Evolutionary conservation across 2,113 vertebrate species (phyloP).

Genomic region (Caracal caracal): DNA sequence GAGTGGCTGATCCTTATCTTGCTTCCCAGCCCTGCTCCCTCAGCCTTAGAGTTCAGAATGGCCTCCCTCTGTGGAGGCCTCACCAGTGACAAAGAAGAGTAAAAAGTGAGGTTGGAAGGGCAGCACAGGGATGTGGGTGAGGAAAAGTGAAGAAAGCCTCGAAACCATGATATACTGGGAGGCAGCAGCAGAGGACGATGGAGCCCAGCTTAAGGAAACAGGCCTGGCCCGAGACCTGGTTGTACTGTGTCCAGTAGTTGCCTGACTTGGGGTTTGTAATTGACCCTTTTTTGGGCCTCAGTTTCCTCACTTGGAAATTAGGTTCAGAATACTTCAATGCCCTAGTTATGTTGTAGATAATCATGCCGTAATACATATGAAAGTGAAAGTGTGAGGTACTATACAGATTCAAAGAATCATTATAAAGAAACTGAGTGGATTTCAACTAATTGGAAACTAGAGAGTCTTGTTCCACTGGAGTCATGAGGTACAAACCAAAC

Average conservation of each 20-base stretch:
- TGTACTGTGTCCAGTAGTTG: fast-evolving
- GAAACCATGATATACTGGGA: background rate
- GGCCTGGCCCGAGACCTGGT: no score
- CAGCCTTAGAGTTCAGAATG: background rate
- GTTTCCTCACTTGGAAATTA: background rate
- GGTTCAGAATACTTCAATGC: background rate
- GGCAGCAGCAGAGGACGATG: background rate
- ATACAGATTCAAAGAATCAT: background rate
- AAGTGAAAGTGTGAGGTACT: background rate
- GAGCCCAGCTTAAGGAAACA: background rate
- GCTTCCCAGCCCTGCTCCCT: background rate
- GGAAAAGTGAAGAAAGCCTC: background rate
- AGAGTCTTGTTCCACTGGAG: background rate
- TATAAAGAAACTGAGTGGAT: background rate
- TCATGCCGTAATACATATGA: background rate
- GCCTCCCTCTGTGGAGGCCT: background rate
- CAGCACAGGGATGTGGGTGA: background rate
- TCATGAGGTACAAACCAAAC: background rate
- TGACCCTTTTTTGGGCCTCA: background rate
- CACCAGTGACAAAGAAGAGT: background rate
- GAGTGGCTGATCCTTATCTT: no score
- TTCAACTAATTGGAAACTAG: background rate
- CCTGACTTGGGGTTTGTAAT: background rate
- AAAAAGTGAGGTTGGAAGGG: background rate
- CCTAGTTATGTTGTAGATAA: background rate